Conservation (phyloP, 1,140 invertebrate species). For the Notospermus geniculatus region DNA sequence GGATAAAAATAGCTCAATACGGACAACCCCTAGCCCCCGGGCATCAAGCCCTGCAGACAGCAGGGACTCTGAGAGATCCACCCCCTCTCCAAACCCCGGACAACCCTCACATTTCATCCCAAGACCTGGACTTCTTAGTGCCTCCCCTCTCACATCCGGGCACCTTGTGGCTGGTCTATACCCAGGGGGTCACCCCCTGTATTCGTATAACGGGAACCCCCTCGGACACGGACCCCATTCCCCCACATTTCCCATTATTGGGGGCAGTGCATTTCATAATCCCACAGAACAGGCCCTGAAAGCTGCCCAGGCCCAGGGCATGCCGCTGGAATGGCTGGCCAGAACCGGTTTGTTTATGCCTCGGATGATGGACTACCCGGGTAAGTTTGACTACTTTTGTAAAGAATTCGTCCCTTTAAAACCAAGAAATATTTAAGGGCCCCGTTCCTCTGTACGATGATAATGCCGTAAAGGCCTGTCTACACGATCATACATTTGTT, state of each 20-base stretch:
- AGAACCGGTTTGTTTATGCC: constrained; percentile 4
- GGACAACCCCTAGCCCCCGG: neutral
- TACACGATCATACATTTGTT: too few relatives aligned
- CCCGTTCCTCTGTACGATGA: too few relatives aligned
- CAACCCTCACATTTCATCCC: constrained; percentile 1
- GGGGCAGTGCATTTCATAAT: constrained; percentile 5
- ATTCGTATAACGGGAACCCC: constrained; percentile 7
- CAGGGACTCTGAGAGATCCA: neutral
- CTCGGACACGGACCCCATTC: constrained; percentile 4
- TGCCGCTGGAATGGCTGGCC: constrained; percentile 3
- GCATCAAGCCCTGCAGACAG: neutral
- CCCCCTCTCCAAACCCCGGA: neutral
- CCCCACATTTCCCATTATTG: neutral
- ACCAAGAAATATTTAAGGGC: too few relatives aligned
- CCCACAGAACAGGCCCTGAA: constrained; percentile 5
- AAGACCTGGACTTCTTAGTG: neutral
- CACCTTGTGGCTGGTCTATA: neutral
- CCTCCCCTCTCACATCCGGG: neutral
- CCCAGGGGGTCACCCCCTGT: neutral
- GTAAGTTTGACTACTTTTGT: neutral
- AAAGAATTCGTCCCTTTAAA: too few relatives aligned
- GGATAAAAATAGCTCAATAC: neutral
- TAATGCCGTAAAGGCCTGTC: too few relatives aligned
- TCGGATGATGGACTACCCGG: constrained; percentile 1
- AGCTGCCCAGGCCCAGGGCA: constrained; percentile 6